Evolutionary conservation across 2,113 vertebrate genomes (phyloP), one percentile per base, ranked within the genome.

Genomic region (Bettongia penicillata): DNA sequence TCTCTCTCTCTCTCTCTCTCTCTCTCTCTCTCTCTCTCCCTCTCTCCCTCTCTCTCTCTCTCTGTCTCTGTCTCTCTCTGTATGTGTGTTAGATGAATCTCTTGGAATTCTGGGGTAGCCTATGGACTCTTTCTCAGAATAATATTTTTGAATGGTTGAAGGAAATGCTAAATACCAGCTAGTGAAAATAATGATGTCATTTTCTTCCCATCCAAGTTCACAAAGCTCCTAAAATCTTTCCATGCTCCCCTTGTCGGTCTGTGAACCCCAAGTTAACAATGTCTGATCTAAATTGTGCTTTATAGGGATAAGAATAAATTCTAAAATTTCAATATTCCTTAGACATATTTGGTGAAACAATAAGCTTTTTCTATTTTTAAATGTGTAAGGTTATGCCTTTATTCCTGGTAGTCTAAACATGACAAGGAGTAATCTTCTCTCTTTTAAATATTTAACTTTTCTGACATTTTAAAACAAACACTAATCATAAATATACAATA

Each of bases 311-410:
- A 93, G 92, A 95, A 93, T 89, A 92, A 43, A 95, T 91, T 53
- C 90, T 49, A 93, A 93, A 91, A 51, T 93, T 96, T 93, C 31
- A 92, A 37, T 97, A 94, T 96, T 94, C 61, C 94, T n/a, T 94
- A 90, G 19, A 22, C 68, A 48, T 16, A 51, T 37, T 94, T 93
- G 53, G 19, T 90, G 47, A 93, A 96, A 93, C 92, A 68, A 68
- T 52, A 19, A 94, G n/a, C 55, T 49, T 23, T 91, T 93, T 93
- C 53, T 95, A 91, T 94, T 96, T 96, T 96, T 93, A 52, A 95
- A 90, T 37, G 90, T 96, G 25, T 51, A 77, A 95, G 57, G 91
- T 9, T 23, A 92, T 93, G 12, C 24, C 84, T 94, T 95, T 91
- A 49, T 50, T 90, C 37, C 95, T 92, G 92, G 57, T 90, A 51